These are phyloP conservation scores for Arenicola marina DNA, from an alignment of 2,888 invertebrate genomes.

Conservation along the genomic window DNA sequence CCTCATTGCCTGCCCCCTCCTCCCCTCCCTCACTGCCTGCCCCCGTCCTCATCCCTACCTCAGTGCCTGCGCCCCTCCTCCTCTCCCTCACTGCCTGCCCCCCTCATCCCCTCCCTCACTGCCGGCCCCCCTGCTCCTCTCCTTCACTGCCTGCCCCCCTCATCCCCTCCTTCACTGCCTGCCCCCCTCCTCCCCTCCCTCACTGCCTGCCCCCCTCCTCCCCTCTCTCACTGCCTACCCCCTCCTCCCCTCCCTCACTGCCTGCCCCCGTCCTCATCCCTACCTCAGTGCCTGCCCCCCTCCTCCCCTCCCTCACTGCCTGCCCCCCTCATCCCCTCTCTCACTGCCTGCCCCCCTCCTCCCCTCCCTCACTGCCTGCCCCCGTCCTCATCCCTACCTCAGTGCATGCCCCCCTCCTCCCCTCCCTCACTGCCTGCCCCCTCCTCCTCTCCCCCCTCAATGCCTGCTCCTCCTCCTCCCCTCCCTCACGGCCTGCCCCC, in stretches of 20 bases:
- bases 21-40: neutral
- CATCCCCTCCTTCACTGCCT: constrained; percentile 3
- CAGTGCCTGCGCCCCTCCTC: neutral
- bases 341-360: neutral
- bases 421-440: constrained; percentile 5
- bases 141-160: neutral
- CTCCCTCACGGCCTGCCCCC: neutral
- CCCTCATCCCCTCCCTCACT: neutral
- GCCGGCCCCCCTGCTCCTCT: neutral
- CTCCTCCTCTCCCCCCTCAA: neutral
- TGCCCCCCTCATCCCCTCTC: neutral
- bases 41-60: neutral
- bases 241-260: too few relatives aligned
- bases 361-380: neutral
- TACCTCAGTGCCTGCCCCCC: neutral
- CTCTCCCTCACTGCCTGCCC: neutral
- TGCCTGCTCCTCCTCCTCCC: neutral
- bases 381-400: neutral
- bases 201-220: neutral
- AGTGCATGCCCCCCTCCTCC: neutral
- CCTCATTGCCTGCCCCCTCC: neutral
- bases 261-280: neutral
- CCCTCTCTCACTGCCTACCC: neutral
- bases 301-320: neutral
- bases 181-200: constrained; percentile 3